These are phyloP conservation scores for Odontophorus gujanensis DNA, from an alignment of 2,113 vertebrate genomes.

Conservation along the genomic window DNA sequence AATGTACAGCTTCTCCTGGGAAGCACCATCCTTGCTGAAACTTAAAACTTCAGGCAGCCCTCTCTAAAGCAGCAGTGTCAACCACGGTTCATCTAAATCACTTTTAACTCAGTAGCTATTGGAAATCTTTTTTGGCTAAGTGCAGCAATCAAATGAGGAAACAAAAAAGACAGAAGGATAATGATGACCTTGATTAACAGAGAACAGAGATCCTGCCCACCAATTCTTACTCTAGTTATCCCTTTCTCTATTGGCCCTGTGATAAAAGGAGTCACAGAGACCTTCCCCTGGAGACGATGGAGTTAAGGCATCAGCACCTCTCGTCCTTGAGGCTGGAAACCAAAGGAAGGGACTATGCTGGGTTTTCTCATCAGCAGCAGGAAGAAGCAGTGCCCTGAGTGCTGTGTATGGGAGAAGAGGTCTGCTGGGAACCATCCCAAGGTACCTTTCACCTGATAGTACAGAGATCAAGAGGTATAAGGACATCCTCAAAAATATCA, in stretches of 20 bases:
- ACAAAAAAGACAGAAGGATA: constrained; percentile 40
- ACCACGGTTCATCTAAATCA: constrained; percentile 57
- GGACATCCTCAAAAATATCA: neutral
- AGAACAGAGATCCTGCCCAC: neutral
- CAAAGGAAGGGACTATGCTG: neutral
- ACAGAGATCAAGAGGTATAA: neutral
- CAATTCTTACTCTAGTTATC: neutral
- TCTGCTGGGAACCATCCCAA: neutral
- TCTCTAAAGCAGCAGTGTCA: constrained; percentile 20
- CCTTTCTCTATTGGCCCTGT: neutral
- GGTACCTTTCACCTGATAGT: neutral
- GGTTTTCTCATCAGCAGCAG: neutral
- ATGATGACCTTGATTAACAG: constrained; percentile 52
- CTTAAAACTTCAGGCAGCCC: constrained; percentile 38
- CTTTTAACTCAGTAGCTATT: constrained; percentile 45
- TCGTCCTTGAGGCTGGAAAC: neutral
- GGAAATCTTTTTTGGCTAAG: constrained; percentile 62
- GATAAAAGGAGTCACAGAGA: neutral
- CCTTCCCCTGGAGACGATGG: neutral
- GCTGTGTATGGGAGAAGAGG: neutral
- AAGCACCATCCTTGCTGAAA: constrained; percentile 23
- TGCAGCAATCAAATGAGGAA: constrained; percentile 62
- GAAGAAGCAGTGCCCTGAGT: neutral
- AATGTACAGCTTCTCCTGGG: constrained; percentile 33
- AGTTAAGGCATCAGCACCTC: neutral